Evolutionary conservation across 2,113 vertebrate species (phyloP).

Genomic region (Peromyscus maniculatus): DNA sequence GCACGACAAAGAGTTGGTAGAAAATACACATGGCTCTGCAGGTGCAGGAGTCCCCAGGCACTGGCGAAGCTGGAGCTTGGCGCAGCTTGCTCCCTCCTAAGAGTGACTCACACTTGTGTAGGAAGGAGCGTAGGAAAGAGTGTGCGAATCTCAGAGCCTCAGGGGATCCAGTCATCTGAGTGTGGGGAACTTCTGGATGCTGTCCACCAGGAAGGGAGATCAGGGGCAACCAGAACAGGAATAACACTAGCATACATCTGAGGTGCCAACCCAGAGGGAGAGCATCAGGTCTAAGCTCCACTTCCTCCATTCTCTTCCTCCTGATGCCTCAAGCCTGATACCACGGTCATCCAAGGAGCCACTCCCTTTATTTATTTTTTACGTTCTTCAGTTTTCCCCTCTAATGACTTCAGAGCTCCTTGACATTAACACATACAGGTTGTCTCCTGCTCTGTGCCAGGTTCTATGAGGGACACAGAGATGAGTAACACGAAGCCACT

Average conservation of each 20-base stretch:
- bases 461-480: not conserved
- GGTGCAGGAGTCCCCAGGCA: not conserved
- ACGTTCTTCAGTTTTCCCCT: not conserved
- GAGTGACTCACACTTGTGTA: not conserved
- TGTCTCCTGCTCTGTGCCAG: not conserved
- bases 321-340: not conserved
- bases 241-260: not conserved
- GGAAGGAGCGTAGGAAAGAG: not conserved
- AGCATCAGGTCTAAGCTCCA: not conserved
- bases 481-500: not conserved
- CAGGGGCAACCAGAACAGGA: not conserved
- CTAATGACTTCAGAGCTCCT: slow-evolving; percentile 57
- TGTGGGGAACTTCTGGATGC: accelerated
- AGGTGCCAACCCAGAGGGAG: not conserved
- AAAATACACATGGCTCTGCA: not conserved
- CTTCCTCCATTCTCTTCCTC: not conserved
- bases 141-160: not conserved
- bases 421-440: not conserved
- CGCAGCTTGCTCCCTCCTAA: not conserved
- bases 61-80: not conserved
- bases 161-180: not conserved
- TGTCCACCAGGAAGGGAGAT: not conserved
- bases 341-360: not conserved
- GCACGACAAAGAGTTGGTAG: slow-evolving; percentile 31
- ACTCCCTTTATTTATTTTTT: not conserved